Conservation (phyloP, 2,888 invertebrate genomes). For the Formica aserva region DNA sequence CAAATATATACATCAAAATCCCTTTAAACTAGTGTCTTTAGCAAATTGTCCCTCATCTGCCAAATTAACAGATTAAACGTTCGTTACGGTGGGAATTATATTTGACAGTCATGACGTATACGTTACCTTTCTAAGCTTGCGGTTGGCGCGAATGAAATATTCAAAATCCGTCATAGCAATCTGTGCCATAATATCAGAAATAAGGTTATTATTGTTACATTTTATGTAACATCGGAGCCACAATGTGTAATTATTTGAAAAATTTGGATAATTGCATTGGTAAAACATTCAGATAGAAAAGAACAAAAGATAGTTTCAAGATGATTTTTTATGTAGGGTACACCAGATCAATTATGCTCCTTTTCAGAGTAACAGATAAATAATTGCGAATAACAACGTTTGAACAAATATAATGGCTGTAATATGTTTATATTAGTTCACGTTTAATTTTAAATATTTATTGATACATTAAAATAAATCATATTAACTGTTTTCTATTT, state of each 20-base stretch:
- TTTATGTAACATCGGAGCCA: background rate
- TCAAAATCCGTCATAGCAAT: constrained; percentile 40
- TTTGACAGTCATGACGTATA: constrained; percentile 71
- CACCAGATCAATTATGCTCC: background rate
- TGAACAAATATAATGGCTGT: background rate
- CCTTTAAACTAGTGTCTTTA: constrained; percentile 18
- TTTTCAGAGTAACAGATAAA: background rate
- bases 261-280: background rate
- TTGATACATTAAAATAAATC: constrained; percentile 6
- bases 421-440: background rate
- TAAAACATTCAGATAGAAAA: background rate
- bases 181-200: background rate
- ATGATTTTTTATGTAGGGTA: background rate
- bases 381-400: background rate
- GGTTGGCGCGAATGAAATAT: constrained; percentile 57
- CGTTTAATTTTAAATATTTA: background rate
- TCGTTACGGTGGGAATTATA: constrained; percentile 71
- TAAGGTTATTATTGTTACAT: background rate
- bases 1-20: background rate
- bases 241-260: background rate
- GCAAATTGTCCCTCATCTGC: constrained; percentile 58
- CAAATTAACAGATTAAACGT: constrained; percentile 76
- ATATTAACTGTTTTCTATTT: background rate
- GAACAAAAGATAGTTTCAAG: background rate
- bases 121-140: constrained; percentile 29